A percentile compares a stretch with the other conserved stretches of the same genome.
Conservation (phyloP, 1,140 invertebrate species). For the Euwallacea similis region DNA sequence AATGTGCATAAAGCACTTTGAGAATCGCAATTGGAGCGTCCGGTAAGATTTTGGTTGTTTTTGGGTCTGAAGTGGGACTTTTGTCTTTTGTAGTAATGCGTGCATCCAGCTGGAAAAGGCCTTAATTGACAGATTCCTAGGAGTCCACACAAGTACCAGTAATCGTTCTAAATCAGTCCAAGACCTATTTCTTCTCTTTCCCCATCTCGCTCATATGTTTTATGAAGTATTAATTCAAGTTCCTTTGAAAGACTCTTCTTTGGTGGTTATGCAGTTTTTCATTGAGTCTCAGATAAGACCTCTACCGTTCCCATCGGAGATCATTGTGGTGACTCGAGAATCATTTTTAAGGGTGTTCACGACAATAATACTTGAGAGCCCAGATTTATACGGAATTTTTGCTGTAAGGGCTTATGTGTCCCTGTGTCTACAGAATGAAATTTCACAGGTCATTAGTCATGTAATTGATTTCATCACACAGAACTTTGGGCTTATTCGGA, state of each 20-base stretch:
- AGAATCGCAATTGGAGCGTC: conserved; percentile 38
- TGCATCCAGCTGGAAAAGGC: conserved; percentile 39
- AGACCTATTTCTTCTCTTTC: conserved; percentile 40
- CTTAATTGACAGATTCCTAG: conserved; percentile 41
- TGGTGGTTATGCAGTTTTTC: conserved; percentile 41
- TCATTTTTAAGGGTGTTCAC: conserved; percentile 36
- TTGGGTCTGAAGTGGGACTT: background rate
- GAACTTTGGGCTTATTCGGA: conserved; percentile 30
- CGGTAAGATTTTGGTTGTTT: conserved; percentile 29
- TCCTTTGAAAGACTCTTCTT: conserved; percentile 29
- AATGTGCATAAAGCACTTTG: conserved; percentile 37
- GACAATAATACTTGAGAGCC: conserved; percentile 34
- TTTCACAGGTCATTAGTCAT: conserved; percentile 28
- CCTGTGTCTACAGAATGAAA: conserved; percentile 29
- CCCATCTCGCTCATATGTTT: conserved; percentile 27
- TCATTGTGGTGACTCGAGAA: conserved; percentile 1
- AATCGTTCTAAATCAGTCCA: conserved; percentile 39
- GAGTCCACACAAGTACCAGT: conserved; percentile 30
- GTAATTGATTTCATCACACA: conserved; percentile 29
- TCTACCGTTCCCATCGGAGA: conserved; percentile 1
- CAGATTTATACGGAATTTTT: conserved; percentile 39
- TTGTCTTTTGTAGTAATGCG: conserved; percentile 40
- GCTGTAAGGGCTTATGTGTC: conserved; percentile 35
- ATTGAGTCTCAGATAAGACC: conserved; percentile 39
- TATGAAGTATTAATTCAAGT: conserved; percentile 24